Conservation (phyloP, 2,113 vertebrate genomes). For the Fregetta grallaria region DNA sequence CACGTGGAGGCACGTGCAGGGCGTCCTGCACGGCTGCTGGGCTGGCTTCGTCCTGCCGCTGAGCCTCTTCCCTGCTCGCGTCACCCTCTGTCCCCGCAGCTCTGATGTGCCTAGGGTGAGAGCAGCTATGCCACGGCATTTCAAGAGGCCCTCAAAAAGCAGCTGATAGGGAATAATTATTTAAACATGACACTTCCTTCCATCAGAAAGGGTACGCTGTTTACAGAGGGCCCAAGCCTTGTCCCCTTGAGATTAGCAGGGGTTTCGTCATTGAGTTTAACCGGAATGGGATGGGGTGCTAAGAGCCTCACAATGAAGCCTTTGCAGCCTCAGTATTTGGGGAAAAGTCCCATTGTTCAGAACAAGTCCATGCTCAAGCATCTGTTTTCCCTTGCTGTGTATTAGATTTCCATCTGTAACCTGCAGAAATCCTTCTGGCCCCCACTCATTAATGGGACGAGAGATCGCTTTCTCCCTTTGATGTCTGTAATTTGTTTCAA, state of each 20-base stretch:
- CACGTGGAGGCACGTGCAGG: background rate
- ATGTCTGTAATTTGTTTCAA: background rate
- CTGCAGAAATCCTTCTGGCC: background rate
- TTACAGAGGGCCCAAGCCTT: background rate
- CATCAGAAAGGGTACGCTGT: background rate
- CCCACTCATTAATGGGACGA: fast-evolving
- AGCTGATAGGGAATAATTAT: constrained; percentile 32
- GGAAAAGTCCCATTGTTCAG: background rate
- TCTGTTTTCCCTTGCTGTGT: background rate
- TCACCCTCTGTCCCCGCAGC: background rate
- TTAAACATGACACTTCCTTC: constrained; percentile 40
- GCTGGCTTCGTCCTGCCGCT: background rate
- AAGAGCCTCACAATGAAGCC: background rate
- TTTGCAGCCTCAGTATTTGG: background rate
- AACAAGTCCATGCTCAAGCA: background rate
- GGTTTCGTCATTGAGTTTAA: background rate
- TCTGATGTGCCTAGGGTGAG: background rate
- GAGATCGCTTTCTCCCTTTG: background rate
- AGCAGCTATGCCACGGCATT: background rate
- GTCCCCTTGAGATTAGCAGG: background rate
- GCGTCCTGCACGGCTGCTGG: background rate
- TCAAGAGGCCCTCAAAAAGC: background rate
- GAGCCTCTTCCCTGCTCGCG: background rate
- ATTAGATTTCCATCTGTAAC: background rate
- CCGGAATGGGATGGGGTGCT: background rate